Conservation (phyloP, 2,888 invertebrate genomes). For the Beris chalybata region DNA sequence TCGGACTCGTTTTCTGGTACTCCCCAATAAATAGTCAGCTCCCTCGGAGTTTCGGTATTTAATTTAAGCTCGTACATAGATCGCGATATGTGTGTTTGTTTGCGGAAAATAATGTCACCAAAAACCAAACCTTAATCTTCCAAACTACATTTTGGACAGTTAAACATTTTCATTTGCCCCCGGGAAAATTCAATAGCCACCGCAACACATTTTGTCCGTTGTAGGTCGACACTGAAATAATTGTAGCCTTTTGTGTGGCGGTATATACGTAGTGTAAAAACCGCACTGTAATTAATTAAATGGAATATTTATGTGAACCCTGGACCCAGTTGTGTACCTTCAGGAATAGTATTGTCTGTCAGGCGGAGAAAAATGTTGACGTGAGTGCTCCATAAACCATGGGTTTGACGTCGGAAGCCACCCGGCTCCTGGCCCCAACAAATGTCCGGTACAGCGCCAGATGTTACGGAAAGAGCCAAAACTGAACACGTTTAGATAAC, state of each 20-base stretch:
- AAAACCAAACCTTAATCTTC: slow-evolving; percentile 16
- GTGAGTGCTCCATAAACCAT: slow-evolving; percentile 20
- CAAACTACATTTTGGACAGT: neutral
- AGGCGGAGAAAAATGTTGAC: slow-evolving; percentile 16
- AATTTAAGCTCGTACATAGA: slow-evolving; percentile 1
- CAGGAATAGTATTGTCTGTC: slow-evolving; percentile 10
- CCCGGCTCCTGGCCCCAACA: neutral
- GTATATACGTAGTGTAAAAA: slow-evolving; percentile 17
- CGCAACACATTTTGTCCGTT: slow-evolving; percentile 6
- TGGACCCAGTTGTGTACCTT: slow-evolving; percentile 8
- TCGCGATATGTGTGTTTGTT: neutral
- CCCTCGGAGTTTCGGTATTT: neutral
- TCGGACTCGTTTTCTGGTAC: slow-evolving; percentile 12
- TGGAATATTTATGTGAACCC: slow-evolving; percentile 32
- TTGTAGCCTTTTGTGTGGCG: slow-evolving; percentile 22
- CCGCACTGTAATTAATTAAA: slow-evolving; percentile 34
- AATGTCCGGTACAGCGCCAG: slow-evolving; percentile 17
- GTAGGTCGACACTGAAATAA: slow-evolving; percentile 22
- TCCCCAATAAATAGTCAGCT: slow-evolving; percentile 9
- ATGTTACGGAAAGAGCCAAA: slow-evolving; percentile 13
- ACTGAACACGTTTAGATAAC: slow-evolving; percentile 1
- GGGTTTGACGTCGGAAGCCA: slow-evolving; percentile 12
- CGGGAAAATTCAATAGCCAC: slow-evolving; percentile 4
- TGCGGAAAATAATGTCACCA: slow-evolving; percentile 8
- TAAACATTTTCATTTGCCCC: neutral